These are phyloP conservation scores for Antennarius striatus DNA, from an alignment of 2,113 vertebrate species.

Conservation along the genomic window DNA sequence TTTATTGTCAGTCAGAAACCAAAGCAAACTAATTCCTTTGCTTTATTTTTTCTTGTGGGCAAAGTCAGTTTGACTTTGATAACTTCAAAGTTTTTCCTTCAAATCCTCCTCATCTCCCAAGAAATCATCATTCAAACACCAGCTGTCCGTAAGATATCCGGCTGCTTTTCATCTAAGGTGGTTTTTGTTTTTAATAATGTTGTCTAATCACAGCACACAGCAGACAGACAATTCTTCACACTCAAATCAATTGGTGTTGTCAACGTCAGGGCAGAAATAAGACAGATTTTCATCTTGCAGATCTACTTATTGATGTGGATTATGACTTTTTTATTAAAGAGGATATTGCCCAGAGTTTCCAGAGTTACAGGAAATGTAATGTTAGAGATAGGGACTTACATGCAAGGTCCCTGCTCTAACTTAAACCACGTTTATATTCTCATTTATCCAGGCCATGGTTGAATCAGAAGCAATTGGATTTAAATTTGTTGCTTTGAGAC, in stretches of 20 bases:
- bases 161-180: conserved; percentile 6
- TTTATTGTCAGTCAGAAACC: not conserved
- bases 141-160: conserved; percentile 24
- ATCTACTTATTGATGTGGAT: too few relatives aligned
- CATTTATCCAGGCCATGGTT: too few relatives aligned
- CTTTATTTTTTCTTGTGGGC: not conserved
- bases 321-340: not conserved
- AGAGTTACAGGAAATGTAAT: not conserved
- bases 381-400: not conserved
- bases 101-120: conserved; percentile 10
- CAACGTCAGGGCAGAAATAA: not conserved
- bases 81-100: not conserved
- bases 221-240: conserved; percentile 22
- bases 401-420: not conserved
- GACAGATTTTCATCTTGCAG: too few relatives aligned
- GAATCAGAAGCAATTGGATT: too few relatives aligned
- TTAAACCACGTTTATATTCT: too few relatives aligned
- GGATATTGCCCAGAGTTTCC: not conserved
- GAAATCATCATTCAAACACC: conserved; percentile 13
- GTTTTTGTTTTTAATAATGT: conserved; percentile 45
- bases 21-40: not conserved
- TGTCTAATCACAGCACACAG: conserved; percentile 23
- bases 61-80: conserved; percentile 9
- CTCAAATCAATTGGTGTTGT: conserved; percentile 5
- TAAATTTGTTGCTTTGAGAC: too few relatives aligned